A percentile compares a stretch with the other conserved stretches of the same genome.
Conservation (phyloP, 2,888 invertebrate species). For the Amphipoea oculea region DNA sequence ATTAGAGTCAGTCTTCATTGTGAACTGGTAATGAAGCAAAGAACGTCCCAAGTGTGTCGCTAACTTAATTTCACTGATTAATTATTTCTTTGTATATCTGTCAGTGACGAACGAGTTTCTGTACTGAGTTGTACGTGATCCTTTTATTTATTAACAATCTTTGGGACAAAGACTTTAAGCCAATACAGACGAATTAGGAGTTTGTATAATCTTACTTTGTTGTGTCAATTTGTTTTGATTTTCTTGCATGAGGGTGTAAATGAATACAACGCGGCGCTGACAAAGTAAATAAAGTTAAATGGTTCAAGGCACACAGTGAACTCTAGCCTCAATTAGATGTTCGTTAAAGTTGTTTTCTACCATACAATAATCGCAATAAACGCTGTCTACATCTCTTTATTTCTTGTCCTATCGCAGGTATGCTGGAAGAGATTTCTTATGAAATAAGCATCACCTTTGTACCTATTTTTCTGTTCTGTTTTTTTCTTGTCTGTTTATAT, state of each 20-base stretch:
- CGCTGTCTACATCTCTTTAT: too few species aligned
- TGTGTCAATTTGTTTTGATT: slow-evolving; percentile 9
- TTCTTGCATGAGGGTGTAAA: background rate
- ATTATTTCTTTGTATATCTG: slow-evolving; percentile 54
- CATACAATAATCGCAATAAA: background rate
- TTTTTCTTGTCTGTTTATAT: too few species aligned
- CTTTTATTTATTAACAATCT: slow-evolving; percentile 44
- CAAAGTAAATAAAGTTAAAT: slow-evolving; percentile 21
- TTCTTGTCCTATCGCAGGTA: too few species aligned
- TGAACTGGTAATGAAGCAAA: slow-evolving; percentile 65
- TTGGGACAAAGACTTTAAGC: slow-evolving; percentile 3
- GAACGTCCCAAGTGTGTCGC: slow-evolving; percentile 59
- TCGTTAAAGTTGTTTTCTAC: background rate
- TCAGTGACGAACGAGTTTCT: slow-evolving; percentile 34
- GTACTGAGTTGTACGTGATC: slow-evolving; percentile 22
- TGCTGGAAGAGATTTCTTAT: too few species aligned
- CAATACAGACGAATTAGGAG: slow-evolving; percentile 5
- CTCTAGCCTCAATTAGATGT: background rate
- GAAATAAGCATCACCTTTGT: too few species aligned
- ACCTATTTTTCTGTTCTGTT: too few species aligned
- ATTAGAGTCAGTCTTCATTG: slow-evolving; percentile 72
- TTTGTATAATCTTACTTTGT: background rate
- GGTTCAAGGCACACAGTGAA: slow-evolving; percentile 14
- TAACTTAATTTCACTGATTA: slow-evolving; percentile 57
- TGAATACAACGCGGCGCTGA: background rate